phyloP scores from a whole-genome alignment of 2,113 vertebrate species.

The Mormyrus iriodes region DNA sequence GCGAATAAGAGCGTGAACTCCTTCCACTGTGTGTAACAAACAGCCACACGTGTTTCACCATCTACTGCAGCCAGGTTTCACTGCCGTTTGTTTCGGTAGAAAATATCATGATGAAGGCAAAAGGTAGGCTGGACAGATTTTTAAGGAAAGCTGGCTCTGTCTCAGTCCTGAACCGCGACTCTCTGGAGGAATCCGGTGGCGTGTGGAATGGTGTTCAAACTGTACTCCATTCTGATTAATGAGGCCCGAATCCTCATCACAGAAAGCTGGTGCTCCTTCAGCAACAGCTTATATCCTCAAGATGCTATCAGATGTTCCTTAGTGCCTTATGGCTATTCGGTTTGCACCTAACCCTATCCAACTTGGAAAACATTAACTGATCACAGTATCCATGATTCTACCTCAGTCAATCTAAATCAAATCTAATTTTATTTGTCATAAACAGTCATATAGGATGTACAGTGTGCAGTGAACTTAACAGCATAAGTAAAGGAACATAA shows the following conservation, averaged over 20 bases:
- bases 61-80: not conserved
- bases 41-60: not conserved
- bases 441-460: too few species aligned
- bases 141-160: not conserved
- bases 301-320: not conserved
- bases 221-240: not conserved
- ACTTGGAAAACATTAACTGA: not conserved
- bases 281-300: not conserved
- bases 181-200: not conserved
- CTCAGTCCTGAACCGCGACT: not conserved
- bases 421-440: too few species aligned
- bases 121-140: not conserved
- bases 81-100: not conserved
- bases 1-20: not conserved
- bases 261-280: not conserved
- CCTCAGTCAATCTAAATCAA: not conserved
- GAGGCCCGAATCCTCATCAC: not conserved
- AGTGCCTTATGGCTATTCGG: not conserved
- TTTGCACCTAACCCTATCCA: not conserved
- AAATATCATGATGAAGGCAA: not conserved
- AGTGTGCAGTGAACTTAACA: too few species aligned
- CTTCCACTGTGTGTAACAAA: not conserved
- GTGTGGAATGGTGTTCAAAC: not conserved
- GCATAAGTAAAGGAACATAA: too few species aligned
- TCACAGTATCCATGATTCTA: not conserved